A percentile compares a stretch with the other conserved stretches of the same genome.
These are phyloP conservation scores for Drosophila neotestacea DNA, from an alignment of 2,888 invertebrate species.

Conservation along the genomic window DNA sequence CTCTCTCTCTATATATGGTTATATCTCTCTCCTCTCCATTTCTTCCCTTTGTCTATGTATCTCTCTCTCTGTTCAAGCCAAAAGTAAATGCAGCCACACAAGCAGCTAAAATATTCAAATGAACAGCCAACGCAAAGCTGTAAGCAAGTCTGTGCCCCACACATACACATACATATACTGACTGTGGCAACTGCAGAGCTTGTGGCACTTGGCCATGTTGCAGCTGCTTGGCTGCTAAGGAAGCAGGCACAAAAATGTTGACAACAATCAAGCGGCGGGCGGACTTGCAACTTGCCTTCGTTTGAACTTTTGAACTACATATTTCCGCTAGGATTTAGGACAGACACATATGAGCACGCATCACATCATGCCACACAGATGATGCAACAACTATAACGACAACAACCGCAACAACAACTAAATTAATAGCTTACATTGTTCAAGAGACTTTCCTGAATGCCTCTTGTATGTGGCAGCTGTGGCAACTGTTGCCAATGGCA, in stretches of 20 bases:
- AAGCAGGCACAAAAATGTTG: slow-evolving; percentile 63
- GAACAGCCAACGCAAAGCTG: slow-evolving; percentile 63
- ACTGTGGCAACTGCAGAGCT: slow-evolving; percentile 4
- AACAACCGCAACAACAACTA: slow-evolving; percentile 20
- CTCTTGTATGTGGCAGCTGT: background rate
- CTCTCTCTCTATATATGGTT: too few relatives aligned
- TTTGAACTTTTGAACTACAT: slow-evolving; percentile 70
- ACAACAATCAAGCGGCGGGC: slow-evolving; percentile 65
- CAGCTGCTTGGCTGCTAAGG: slow-evolving; percentile 25
- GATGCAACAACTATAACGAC: slow-evolving; percentile 1
- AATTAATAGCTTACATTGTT: slow-evolving; percentile 55
- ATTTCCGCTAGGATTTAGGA: slow-evolving; percentile 60
- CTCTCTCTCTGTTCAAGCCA: background rate
- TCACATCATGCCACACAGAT: slow-evolving; percentile 1
- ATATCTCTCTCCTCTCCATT: too few relatives aligned
- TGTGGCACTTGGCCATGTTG: slow-evolving; percentile 53
- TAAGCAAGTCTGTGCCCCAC: slow-evolving; percentile 42
- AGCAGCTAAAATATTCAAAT: slow-evolving; percentile 80
- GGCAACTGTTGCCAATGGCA: slow-evolving; percentile 40
- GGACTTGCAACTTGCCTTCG: slow-evolving; percentile 14
- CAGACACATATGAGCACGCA: slow-evolving; percentile 7
- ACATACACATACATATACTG: background rate
- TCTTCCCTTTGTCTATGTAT: background rate
- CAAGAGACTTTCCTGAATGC: slow-evolving; percentile 14
- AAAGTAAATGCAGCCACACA: slow-evolving; percentile 73